Evolutionary conservation across 2,113 vertebrate genomes (phyloP).

Genomic region (Phalacrocorax aristotelis): DNA sequence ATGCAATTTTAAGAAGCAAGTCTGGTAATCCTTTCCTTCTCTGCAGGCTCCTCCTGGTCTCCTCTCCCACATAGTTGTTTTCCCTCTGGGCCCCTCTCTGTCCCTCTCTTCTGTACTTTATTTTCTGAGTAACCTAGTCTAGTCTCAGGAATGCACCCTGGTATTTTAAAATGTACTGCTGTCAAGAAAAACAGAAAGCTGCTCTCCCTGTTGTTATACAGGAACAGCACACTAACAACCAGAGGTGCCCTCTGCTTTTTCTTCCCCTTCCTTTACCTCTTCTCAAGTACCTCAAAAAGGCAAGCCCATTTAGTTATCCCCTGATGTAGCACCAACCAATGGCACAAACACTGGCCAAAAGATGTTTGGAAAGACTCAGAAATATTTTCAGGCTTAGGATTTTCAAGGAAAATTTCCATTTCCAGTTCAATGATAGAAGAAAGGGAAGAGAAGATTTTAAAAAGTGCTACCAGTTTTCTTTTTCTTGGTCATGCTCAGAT

Average conservation of each 20-base stretch:
- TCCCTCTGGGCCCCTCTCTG: background rate
- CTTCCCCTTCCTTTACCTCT: background rate
- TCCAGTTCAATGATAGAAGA: background rate
- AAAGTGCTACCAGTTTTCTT: background rate
- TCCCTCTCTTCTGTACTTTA: background rate
- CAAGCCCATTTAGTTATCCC: background rate
- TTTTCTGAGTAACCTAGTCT: background rate
- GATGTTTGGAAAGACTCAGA: background rate
- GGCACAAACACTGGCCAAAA: background rate
- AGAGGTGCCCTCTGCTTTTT: background rate
- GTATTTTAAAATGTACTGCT: background rate
- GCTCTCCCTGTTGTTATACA: background rate
- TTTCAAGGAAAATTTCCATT: background rate
- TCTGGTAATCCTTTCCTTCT: background rate
- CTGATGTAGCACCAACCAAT: background rate
- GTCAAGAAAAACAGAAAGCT: background rate
- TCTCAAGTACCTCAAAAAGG: background rate
- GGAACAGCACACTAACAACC: background rate
- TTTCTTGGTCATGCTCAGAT: background rate
- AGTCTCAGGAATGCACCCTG: background rate
- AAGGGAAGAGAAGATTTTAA: background rate
- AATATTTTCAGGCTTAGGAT: background rate
- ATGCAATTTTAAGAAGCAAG: background rate
- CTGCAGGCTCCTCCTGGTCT: background rate
- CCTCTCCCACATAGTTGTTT: background rate